These are phyloP conservation scores for Ostrea denselamellosa DNA, from an alignment of 1,140 invertebrate species.

Conservation along the genomic window DNA sequence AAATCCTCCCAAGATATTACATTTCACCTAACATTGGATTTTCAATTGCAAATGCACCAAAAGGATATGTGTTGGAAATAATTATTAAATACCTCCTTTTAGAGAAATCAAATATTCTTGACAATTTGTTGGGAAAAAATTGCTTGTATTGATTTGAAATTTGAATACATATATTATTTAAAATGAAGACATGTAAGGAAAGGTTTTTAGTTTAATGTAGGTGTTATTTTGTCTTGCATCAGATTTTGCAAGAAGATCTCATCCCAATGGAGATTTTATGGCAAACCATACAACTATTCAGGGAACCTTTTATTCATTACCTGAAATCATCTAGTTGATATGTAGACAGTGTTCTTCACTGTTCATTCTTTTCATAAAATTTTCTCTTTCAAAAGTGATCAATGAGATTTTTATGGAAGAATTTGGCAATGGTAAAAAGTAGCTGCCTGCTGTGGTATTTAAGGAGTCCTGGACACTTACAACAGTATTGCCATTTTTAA, in stretches of 20 bases:
- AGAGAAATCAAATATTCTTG: background rate
- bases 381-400: slow-evolving; percentile 22
- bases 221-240: slow-evolving; percentile 5
- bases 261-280: background rate
- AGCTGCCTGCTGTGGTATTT: slow-evolving; percentile 19
- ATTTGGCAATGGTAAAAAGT: slow-evolving; percentile 30
- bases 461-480: background rate
- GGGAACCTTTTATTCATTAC: background rate
- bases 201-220: slow-evolving; percentile 13
- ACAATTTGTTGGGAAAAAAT: too few relatives aligned
- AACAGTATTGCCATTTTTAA: background rate
- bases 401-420: slow-evolving; percentile 25
- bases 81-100: slow-evolving; percentile 12
- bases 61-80: slow-evolving; percentile 18
- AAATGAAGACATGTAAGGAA: background rate
- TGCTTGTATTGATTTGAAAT: background rate
- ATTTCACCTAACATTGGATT: slow-evolving; percentile 8
- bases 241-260: background rate
- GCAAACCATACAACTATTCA: slow-evolving; percentile 15
- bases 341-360: background rate
- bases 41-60: background rate
- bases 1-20: background rate
- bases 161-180: background rate
- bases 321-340: slow-evolving; percentile 28
- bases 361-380: slow-evolving; percentile 8